phyloP scores from a whole-genome alignment of 2,888 invertebrate genomes.

The Drosophila mulleri region DNA sequence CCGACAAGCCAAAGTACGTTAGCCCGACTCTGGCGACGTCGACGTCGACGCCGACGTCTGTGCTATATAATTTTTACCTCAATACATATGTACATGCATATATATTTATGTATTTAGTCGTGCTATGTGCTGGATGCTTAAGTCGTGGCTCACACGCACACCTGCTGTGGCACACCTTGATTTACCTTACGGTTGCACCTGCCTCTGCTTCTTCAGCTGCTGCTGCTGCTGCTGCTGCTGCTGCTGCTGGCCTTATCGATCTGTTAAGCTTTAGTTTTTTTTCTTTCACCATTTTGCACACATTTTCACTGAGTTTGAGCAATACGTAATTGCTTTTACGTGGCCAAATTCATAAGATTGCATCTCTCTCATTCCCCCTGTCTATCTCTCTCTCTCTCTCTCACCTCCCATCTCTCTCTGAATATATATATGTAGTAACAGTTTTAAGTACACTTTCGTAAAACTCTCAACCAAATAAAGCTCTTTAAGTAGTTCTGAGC shows the following conservation, averaged over 20 bases:
- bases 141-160: conserved; percentile 42
- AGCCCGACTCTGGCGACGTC: conserved; percentile 47
- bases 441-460: conserved; percentile 11
- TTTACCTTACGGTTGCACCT: conserved; percentile 52
- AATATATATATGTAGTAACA: conserved; percentile 1
- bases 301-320: conserved; percentile 35
- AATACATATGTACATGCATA: conserved; percentile 4
- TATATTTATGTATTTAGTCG: conserved; percentile 43
- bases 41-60: conserved; percentile 21
- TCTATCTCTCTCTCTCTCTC: background rate
- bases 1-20: conserved; percentile 64
- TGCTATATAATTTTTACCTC: conserved; percentile 63
- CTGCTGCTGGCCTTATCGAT: conserved; percentile 59
- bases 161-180: conserved; percentile 70
- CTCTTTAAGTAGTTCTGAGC: conserved; percentile 5
- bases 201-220: conserved; percentile 21
- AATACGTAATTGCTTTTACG: conserved; percentile 64
- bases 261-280: conserved; percentile 29
- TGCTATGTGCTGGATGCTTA: conserved; percentile 45
- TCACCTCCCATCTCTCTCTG: background rate
- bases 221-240: conserved; percentile 14
- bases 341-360: conserved; percentile 43
- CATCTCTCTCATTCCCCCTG: background rate
- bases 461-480: conserved; percentile 14
- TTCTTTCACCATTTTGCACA: conserved; percentile 8